Conservation (phyloP, 2,113 vertebrate species). For the Stictonetta naevosa region DNA sequence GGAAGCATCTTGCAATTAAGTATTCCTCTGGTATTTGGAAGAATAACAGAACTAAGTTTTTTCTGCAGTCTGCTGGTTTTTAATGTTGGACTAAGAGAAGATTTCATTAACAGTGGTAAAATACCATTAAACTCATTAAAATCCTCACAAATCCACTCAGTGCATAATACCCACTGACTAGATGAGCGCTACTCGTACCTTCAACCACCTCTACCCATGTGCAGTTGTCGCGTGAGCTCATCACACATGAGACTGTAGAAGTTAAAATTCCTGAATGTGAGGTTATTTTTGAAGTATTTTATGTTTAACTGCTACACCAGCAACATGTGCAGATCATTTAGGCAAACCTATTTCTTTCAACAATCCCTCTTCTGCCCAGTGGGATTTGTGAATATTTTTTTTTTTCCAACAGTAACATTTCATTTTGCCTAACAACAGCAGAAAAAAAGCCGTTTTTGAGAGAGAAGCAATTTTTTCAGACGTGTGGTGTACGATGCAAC, state of each 20-base stretch:
- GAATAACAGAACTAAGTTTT: slow-evolving; percentile 17
- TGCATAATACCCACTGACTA: not conserved
- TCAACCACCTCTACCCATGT: not conserved
- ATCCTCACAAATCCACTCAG: not conserved
- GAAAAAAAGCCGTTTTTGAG: not conserved
- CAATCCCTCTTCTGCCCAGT: not conserved
- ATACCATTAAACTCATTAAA: not conserved
- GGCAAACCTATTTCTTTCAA: slow-evolving; percentile 11
- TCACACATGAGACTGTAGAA: not conserved
- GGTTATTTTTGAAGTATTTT: not conserved
- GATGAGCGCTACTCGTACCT: not conserved
- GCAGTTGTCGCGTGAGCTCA: not conserved
- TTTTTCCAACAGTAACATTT: not conserved
- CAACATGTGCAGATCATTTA: not conserved
- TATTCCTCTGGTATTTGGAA: not conserved
- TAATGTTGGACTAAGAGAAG: not conserved
- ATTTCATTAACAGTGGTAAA: not conserved
- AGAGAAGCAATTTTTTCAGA: not conserved
- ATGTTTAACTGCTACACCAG: not conserved
- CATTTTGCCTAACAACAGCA: not conserved
- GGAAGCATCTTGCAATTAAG: not conserved
- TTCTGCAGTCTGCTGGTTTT: not conserved
- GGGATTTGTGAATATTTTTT: not conserved
- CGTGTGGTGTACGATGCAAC: accelerated
- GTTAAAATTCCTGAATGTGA: not conserved